Evolutionary conservation across 2,113 vertebrate species (phyloP), one percentile per base, ranked within the genome.

Genomic region (Aspidoscelis tigris): DNA sequence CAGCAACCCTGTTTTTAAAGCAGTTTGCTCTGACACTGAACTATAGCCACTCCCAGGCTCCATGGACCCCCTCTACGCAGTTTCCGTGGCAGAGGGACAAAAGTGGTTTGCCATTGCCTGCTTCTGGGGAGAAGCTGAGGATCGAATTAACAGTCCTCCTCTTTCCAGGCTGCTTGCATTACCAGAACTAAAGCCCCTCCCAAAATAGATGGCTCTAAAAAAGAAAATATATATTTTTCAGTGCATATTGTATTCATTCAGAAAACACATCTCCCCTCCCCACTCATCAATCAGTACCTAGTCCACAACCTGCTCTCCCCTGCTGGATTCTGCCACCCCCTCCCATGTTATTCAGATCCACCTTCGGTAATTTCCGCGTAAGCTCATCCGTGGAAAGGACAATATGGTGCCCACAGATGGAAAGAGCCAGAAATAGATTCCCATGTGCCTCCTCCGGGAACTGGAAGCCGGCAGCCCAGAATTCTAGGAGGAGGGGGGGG

Each of bases 401-500:
- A 93, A 80, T 66, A 80, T 47, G 76, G 84, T 16, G 87, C 33
- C 88, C 8, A 5, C 84, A 76, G 86, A 91, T 64, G 0, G 86
- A 83, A 85, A 53, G 0, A 10, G 88, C 80, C 90, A 90, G 89
- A 92, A 93, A 93, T 90, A 93, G 74, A 87, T 88, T 72, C 21
- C 11, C 20, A 71, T 61, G 68, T 3, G 6, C 9, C 47, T 88
- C 43, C 71, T 21, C 33, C 33, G 33, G 0, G 12, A 66, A 78
- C 50, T 0, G 18, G 82, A 64, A 0, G 81, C 76, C 50, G 0
- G 83, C 66, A 0, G 81, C 76, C 77, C 80, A 80, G 68, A 9
- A 1, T 26, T 21, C 2, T n/a, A 3, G 4, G 3, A 11, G n/a
- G 44, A 7, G 61, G 26, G 12, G 4, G 26, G 12, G 4, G 33